Base-by-base conservation (phyloP, 1,140 invertebrate species). In the Drosophila pachea region DNA sequence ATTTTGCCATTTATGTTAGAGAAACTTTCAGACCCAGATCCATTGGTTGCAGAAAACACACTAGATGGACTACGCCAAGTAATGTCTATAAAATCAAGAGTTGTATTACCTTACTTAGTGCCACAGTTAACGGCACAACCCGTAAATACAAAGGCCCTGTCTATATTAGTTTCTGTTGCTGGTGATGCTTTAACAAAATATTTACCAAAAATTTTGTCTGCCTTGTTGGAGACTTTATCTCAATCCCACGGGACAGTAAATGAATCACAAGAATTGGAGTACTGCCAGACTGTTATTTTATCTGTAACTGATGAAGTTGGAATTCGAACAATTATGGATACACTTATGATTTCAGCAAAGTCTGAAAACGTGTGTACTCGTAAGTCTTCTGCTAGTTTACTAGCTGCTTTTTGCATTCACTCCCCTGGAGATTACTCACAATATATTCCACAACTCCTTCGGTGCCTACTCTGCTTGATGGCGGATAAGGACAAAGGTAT, bases 51-150 rank as follows among this genome's bases (percentile, higher is more conserved):
- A 0, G 96, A 97, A 86, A 95, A 94, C 83, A 96, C 97, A 1
- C 91, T 99, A 53, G 97, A 99, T 90, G 98, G 97, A 42, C 91
- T 99, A 56, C 93, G 96, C 61, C 97, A 99, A 93, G 95, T 99
- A 5, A 98, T 99, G 96, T 94, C 96, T 9, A 97, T 99, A 40
- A 99, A 98, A 91, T 97, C 97, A 7, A 92, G 96, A 72, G 97
- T 97, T 0, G 97, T 99, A 32, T 90, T 99, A 63, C 98, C 98
- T 3, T 99, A 99, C 90, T 91, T 99, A 47, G 95, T 99, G 48
- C 98, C 98, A 11, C 97, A 99, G 90, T 91, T 99, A 70, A 98
- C 96, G 4, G 93, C 94, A 22, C 93, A 94, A 12, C 94, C 94
- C 49, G 95, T 97, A 6, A 98, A 99, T 90, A 98, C 97, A 3